These are phyloP conservation scores for Poeciliopsis occidentalis DNA, from an alignment of 2,113 vertebrate genomes.

Conservation along the genomic window DNA sequence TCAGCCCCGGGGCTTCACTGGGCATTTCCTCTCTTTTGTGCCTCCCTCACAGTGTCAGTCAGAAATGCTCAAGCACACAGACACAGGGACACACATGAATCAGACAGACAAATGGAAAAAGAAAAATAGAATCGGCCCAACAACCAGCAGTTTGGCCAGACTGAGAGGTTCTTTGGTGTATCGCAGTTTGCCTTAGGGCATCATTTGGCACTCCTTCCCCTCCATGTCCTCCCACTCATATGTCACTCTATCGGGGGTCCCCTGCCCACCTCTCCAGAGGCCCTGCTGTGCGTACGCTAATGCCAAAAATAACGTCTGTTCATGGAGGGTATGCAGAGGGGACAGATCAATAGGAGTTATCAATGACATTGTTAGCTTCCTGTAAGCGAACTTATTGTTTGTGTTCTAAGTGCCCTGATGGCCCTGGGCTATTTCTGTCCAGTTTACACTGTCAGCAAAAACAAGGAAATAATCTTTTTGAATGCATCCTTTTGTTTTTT, in stretches of 20 bases:
- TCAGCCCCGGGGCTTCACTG: conserved; percentile 62
- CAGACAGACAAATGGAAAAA: conserved; percentile 51
- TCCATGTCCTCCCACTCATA: conserved; percentile 60
- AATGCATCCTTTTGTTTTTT: background rate
- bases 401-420: conserved; percentile 15
- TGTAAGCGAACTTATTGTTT: conserved; percentile 60
- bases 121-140: conserved; percentile 14
- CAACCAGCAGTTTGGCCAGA: conserved; percentile 32
- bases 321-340: conserved; percentile 61
- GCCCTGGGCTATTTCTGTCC: conserved; percentile 44
- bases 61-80: conserved; percentile 48
- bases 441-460: conserved; percentile 25
- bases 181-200: conserved; percentile 56
- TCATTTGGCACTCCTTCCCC: conserved; percentile 51
- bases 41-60: conserved; percentile 57
- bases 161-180: conserved; percentile 47
- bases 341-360: conserved; percentile 76
- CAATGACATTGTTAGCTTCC: conserved; percentile 69
- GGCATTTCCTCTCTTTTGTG: conserved; percentile 69
- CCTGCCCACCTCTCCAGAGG: conserved; percentile 61
- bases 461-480: background rate
- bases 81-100: conserved; percentile 26
- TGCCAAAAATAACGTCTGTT: conserved; percentile 68
- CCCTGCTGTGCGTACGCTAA: conserved; percentile 51
- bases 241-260: conserved; percentile 71